Evolutionary conservation across 2,113 vertebrate genomes (phyloP).

Genomic region (Thunnus thynnus): DNA sequence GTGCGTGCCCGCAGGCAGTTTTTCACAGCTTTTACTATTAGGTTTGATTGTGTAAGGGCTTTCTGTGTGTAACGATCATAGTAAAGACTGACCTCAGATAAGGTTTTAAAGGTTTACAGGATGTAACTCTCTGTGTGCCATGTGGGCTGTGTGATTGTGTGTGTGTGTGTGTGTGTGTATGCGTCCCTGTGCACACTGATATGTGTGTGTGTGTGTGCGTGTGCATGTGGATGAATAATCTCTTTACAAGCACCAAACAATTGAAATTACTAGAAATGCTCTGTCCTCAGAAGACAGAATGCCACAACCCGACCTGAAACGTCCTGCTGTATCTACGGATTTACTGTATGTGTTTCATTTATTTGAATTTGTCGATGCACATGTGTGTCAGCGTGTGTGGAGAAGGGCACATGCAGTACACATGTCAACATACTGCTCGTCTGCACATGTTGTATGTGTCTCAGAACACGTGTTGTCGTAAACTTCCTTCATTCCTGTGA

Average conservation of each 20-base stretch:
- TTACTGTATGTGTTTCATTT: slow-evolving; percentile 5
- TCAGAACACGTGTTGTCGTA: neutral
- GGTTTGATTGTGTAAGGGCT: slow-evolving; percentile 46
- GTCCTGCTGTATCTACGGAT: slow-evolving; percentile 27
- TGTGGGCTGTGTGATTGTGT: neutral
- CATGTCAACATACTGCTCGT: neutral
- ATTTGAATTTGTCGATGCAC: neutral
- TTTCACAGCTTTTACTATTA: slow-evolving; percentile 23
- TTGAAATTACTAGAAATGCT: slow-evolving; percentile 58
- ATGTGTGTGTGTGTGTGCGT: neutral
- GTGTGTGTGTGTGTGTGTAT: neutral
- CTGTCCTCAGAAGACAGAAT: slow-evolving; percentile 56
- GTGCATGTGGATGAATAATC: slow-evolving; percentile 60
- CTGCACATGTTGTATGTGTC: neutral
- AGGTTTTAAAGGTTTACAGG: slow-evolving; percentile 40
- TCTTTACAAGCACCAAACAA: slow-evolving; percentile 65
- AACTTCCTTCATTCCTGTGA: neutral
- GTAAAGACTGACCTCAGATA: slow-evolving; percentile 41
- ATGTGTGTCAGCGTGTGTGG: neutral
- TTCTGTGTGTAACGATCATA: slow-evolving; percentile 42
- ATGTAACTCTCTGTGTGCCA: slow-evolving; percentile 1
- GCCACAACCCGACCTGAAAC: slow-evolving; percentile 52
- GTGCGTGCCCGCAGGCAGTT: neutral
- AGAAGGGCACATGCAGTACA: neutral
- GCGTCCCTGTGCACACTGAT: neutral